These are phyloP conservation scores for Drosophila kohkoa DNA, from an alignment of 1,140 invertebrate species.

Conservation along the genomic window DNA sequence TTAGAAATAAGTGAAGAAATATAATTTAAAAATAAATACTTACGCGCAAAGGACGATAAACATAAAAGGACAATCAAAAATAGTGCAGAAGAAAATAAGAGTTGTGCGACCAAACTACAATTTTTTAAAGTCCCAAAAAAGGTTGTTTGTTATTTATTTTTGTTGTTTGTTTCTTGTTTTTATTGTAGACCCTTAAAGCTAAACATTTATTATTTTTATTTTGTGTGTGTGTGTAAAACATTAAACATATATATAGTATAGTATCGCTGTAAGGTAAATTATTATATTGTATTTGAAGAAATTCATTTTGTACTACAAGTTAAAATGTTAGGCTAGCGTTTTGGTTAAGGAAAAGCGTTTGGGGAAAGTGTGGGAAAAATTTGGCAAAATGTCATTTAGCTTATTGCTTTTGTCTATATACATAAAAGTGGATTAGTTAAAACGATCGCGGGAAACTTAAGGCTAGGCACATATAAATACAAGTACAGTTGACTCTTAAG, in stretches of 20 bases:
- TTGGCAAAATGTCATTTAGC: conserved; percentile 4
- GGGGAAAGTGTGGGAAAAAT: conserved; percentile 7
- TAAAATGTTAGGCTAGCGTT: conserved; percentile 71
- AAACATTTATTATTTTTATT: conserved; percentile 63
- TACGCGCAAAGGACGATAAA: conserved; percentile 45
- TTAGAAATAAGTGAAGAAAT: conserved; percentile 21
- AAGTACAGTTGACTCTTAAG: conserved; percentile 51
- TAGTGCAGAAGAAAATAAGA: conserved; percentile 31
- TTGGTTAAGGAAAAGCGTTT: conserved; percentile 74
- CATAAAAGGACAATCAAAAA: conserved; percentile 7
- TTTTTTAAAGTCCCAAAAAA: conserved; percentile 14
- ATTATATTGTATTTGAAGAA: conserved; percentile 36
- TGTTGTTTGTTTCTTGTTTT: conserved; percentile 37
- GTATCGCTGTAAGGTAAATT: conserved; percentile 33
- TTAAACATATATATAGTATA: conserved; percentile 49
- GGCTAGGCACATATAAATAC: conserved; percentile 49
- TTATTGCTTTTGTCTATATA: conserved; percentile 52
- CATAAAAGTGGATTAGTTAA: conserved; percentile 39
- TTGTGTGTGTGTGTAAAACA: conserved; percentile 43
- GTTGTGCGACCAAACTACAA: conserved; percentile 35
- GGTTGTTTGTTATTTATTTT: conserved; percentile 45
- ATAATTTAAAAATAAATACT: conserved; percentile 38
- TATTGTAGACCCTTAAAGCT: conserved; percentile 58
- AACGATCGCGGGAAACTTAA: conserved; percentile 32
- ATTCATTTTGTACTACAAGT: conserved; percentile 75